Evolutionary conservation across 2,888 invertebrate genomes (phyloP).

Genomic region (Drosophila recens): DNA sequence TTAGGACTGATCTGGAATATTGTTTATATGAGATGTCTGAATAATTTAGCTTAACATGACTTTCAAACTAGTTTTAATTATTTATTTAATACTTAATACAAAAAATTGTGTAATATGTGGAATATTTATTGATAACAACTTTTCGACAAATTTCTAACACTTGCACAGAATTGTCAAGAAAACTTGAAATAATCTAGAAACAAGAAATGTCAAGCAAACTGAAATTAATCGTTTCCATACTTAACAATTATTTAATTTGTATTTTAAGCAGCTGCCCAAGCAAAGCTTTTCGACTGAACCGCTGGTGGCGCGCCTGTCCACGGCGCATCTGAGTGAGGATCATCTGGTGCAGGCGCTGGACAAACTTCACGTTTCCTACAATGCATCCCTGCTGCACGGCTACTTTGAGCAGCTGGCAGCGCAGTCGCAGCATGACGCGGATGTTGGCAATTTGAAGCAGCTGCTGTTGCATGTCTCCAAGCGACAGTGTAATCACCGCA

Average conservation of each 20-base stretch:
- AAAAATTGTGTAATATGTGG: too few species aligned
- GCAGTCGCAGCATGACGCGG: constrained; percentile 28
- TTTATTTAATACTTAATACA: too few species aligned
- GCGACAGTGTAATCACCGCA: constrained; percentile 83
- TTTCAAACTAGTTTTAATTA: too few species aligned
- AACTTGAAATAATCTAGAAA: too few species aligned
- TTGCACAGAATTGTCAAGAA: too few species aligned
- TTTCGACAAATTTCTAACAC: too few species aligned
- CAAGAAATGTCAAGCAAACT: not conserved
- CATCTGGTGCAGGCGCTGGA: constrained; percentile 84
- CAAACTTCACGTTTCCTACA: constrained; percentile 82
- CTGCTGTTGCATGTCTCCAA: constrained; percentile 83
- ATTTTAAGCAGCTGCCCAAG: constrained; percentile 53
- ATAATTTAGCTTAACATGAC: too few species aligned
- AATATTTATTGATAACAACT: too few species aligned
- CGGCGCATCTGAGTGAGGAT: constrained; percentile 81
- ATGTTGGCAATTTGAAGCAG: constrained; percentile 76
- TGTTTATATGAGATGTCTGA: too few species aligned
- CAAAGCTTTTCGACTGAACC: constrained; percentile 76
- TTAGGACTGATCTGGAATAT: too few species aligned
- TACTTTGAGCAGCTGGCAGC: constrained; percentile 67
- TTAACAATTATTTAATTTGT: too few species aligned
- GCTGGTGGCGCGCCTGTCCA: constrained; percentile 80
- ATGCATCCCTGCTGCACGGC: constrained; percentile 76
- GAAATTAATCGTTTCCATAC: not conserved